These are phyloP conservation scores for Apis laboriosa DNA, from an alignment of 1,140 invertebrate species.

Conservation along the genomic window DNA sequence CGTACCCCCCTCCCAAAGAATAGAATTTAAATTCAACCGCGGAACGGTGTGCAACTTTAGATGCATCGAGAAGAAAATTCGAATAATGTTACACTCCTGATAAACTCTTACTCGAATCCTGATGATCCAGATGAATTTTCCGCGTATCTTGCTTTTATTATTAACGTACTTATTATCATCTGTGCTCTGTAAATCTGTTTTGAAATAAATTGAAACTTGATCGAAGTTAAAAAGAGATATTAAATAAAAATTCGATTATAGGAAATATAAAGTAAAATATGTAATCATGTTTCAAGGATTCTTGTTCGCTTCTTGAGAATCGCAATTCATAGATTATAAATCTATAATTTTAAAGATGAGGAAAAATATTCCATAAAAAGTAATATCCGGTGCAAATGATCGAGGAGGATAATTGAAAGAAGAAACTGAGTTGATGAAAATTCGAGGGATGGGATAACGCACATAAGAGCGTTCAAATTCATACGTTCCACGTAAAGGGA, in stretches of 20 bases:
- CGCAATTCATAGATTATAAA: too few relatives aligned
- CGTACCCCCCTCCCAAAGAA: background rate
- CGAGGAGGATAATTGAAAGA: background rate
- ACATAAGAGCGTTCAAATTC: slow-evolving; percentile 24
- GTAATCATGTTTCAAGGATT: too few relatives aligned
- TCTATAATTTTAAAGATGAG: too few relatives aligned
- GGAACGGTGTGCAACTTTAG: background rate
- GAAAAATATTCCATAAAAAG: background rate
- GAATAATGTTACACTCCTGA: background rate
- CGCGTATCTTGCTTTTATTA: too few relatives aligned
- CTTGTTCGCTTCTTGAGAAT: too few relatives aligned
- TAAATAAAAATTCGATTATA: too few relatives aligned
- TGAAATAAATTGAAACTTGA: too few relatives aligned
- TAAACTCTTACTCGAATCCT: background rate
- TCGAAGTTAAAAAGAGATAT: too few relatives aligned
- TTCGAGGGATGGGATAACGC: background rate
- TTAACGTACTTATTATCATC: too few relatives aligned
- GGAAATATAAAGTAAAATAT: too few relatives aligned
- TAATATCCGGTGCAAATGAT: background rate
- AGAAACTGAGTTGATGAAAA: slow-evolving; percentile 15
- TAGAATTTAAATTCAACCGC: slow-evolving; percentile 34
- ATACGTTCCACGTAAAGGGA: background rate
- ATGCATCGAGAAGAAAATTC: background rate
- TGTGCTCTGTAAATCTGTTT: too few relatives aligned
- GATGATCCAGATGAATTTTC: background rate